Evolutionary conservation across 2,797 vertebrate species (phyloP), one percentile per base, ranked within the genome.

Genomic region (Ctenochaetus hawaiiensis): DNA sequence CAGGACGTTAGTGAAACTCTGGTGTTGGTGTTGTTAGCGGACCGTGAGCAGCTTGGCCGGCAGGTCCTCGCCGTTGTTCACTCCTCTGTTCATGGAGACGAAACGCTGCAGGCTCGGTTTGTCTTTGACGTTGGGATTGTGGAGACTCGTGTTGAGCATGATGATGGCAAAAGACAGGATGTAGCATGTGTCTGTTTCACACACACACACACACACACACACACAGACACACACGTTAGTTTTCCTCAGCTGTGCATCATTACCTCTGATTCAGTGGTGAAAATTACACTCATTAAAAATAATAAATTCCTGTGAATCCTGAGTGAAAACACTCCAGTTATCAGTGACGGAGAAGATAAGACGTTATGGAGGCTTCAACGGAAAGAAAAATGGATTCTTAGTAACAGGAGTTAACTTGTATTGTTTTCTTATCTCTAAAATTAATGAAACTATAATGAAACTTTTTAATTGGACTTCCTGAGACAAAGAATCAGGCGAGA

Each of bases 131-230:
- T 96, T 98, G 69, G 96, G 97, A 90, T 99, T 99, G 92, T 99
- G 97, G 22, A 99, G 93, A 56, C 97, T 97, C 30, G 97, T 99
- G 94, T 98, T 99, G 78, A 99, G 95, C 97, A 99, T 98, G 91
- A 99, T 98, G 93, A 97, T 85, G 51, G 97, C 95, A 45, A 99
- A 98, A 41, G 97, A 97, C 64, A 99, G 95, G 87, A 99, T 94
- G 67, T 99, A 99, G 91, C 97, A 98, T 61, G 97, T 97, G 90
- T 99, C 97, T 99, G 93, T 52, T 0, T 22, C 22, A 47, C 17
- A 79, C 41, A 39, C 14, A 54, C 60, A 51, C 37, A 67, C n/a
- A 61, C 49, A 45, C 17, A 69, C 4, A 49, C 47, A 47, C 14
- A 48, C 2, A 66, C 20, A 73, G 7, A 22, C 18, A 61, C 49